phyloP scores from a whole-genome alignment of 2,888 invertebrate genomes.

The Argynnis bischoffii region DNA sequence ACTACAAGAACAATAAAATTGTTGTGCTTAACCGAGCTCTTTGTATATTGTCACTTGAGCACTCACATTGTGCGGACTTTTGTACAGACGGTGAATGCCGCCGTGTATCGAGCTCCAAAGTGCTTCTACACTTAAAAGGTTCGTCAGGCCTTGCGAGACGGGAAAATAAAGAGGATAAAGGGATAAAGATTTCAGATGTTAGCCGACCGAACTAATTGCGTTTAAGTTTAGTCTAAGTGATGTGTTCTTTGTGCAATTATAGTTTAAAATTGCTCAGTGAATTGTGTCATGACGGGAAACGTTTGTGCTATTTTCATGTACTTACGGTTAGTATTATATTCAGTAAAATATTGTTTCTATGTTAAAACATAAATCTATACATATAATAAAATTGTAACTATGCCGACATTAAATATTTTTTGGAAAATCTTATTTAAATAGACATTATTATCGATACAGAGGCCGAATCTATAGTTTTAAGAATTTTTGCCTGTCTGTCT shows the following conservation, averaged over 20 bases:
- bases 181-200: conserved; percentile 1
- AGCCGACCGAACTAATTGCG: conserved; percentile 9
- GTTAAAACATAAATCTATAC: too few relatives aligned
- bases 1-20: conserved; percentile 19
- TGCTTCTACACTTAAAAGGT: conserved; percentile 20
- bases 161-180: conserved; percentile 5
- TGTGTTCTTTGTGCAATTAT: neutral
- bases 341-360: too few relatives aligned
- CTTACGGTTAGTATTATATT: too few relatives aligned
- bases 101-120: conserved; percentile 25
- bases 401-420: too few relatives aligned
- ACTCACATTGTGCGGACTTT: conserved; percentile 15
- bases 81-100: conserved; percentile 18
- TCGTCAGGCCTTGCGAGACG: conserved; percentile 6
- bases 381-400: too few relatives aligned
- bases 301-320: too few relatives aligned
- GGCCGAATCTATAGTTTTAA: too few relatives aligned
- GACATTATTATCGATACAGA: too few relatives aligned
- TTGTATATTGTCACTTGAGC: conserved; percentile 24
- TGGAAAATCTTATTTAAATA: too few relatives aligned
- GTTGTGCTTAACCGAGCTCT: conserved; percentile 18
- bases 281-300: neutral
- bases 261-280: neutral
- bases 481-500: too few relatives aligned
- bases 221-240: conserved; percentile 15